Base-by-base conservation (phyloP, 2,113 vertebrate species). In the Caloenas nicobarica region DNA sequence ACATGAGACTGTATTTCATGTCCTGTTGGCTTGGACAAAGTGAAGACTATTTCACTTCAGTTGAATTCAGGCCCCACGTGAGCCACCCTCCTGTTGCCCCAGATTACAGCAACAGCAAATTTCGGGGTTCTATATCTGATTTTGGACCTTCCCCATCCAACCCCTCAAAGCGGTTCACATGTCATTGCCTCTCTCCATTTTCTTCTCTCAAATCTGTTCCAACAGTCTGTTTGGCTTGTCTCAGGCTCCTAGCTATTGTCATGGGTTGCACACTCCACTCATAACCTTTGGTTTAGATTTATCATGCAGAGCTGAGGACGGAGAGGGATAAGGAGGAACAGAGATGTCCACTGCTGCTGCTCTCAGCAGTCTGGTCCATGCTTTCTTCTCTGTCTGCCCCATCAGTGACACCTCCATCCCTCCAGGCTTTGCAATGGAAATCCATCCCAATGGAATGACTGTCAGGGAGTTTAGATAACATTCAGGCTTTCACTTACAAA, bases 1-100 rank as follows among this genome's bases (percentile, higher is more conserved):
- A 64, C 0, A 0, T 10, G 10, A 60, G 15, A 23, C 6, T 7
- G 2, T 68, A 4, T 25, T 68, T 58, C 34, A 62, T 7, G 10
- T 58, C n/a, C 11, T 83, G 42, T 46, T 86, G 23, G 16, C 15
- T 56, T 66, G 33, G 13, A 50, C 16, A 54, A 81, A 53, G 9
- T 3, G 10, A 89, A 51, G 25, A 57, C 3, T 8, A 31, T 31
- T 89, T 78, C 16, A 42, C 50, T 61, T 89, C 58, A 78, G 33
- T 7, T 60, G 50, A 87, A 60, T 69, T 89, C 50, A 60, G 28
- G 10, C 25, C 24, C 7, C 9, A 13, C 24, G 42, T 50, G 40
- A 80, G n/a, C 19, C 34, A 17, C 69, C 11, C 7, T 80, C 11
- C 17, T 61, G 15, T 5, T 77, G 17, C 4, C 24, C 13, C 1